A percentile compares a stretch with the other conserved stretches of the same genome.
These are phyloP conservation scores for Paramacrobiotus metropolitanus DNA, from an alignment of 1,140 invertebrate species.

Conservation along the genomic window DNA sequence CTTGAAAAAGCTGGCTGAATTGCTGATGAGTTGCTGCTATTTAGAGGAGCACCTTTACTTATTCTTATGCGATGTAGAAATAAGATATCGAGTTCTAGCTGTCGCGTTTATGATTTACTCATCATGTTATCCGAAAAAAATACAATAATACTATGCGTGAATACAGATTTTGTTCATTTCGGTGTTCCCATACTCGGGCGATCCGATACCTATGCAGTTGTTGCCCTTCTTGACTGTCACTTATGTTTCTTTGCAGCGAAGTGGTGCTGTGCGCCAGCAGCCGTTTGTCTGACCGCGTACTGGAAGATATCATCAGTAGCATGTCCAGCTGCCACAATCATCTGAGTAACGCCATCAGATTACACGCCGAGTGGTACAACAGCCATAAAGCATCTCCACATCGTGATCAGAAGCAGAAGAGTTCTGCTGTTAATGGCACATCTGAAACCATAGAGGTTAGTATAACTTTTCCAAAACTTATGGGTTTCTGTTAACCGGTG, in stretches of 20 bases:
- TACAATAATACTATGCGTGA: no score
- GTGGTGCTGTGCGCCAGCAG: neutral
- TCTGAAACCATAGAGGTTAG: neutral
- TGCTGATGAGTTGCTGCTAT: no score
- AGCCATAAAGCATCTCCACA: neutral
- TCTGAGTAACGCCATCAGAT: neutral
- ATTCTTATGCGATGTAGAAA: no score
- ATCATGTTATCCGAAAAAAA: no score
- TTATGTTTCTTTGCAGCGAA: neutral
- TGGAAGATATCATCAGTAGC: conserved; percentile 1
- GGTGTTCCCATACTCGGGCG: no score
- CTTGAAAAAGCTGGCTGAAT: no score
- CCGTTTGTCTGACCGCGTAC: neutral
- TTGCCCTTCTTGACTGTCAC: neutral
- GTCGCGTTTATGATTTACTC: no score
- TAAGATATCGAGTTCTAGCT: no score
- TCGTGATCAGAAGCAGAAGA: neutral
- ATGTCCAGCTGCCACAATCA: conserved; percentile 3
- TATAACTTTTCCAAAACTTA: no score
- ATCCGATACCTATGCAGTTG: neutral
- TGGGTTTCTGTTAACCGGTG: no score
- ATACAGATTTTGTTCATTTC: no score
- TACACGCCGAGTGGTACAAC: neutral
- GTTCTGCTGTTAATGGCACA: neutral
- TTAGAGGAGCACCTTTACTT: no score